These are phyloP conservation scores for Drosophila phalerata DNA, from an alignment of 2,888 invertebrate species.

Conservation along the genomic window DNA sequence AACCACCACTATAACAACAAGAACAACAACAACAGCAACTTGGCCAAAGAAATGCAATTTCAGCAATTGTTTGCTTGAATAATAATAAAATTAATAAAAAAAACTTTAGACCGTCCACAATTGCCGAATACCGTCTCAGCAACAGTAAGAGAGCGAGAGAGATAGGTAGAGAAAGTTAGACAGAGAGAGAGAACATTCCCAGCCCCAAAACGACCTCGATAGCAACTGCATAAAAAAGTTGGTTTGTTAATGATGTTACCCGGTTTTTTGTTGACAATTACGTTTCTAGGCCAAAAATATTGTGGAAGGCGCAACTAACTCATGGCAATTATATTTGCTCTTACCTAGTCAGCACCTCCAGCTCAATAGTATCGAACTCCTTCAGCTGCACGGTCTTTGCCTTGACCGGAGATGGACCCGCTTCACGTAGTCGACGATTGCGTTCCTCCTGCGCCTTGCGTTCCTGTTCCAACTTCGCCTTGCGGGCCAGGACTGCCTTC, in stretches of 20 bases:
- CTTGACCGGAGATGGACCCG: slow-evolving; percentile 69
- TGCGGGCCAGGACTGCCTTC: slow-evolving; percentile 89
- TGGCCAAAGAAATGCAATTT: slow-evolving; percentile 59
- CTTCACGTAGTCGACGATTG: slow-evolving; percentile 80
- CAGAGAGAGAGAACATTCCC: slow-evolving; percentile 15
- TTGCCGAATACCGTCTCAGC: slow-evolving; percentile 15
- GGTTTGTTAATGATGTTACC: slow-evolving; percentile 71
- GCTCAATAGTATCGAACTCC: slow-evolving; percentile 90
- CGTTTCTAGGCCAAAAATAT: slow-evolving; percentile 73
- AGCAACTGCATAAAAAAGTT: slow-evolving; percentile 42
- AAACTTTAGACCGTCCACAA: slow-evolving; percentile 5
- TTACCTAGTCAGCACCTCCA: slow-evolving; percentile 92
- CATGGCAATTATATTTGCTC: slow-evolving; percentile 15
- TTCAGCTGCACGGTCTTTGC: slow-evolving; percentile 86
- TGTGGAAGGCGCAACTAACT: slow-evolving; percentile 57
- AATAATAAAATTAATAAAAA: slow-evolving; percentile 24
- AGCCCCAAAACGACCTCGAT: slow-evolving; percentile 78
- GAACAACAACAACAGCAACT: slow-evolving; percentile 28
- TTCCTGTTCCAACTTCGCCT: slow-evolving; percentile 89
- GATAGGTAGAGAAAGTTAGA: neutral
- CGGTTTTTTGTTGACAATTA: slow-evolving; percentile 68
- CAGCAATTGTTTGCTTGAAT: slow-evolving; percentile 65
- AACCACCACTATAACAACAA: too few species aligned
- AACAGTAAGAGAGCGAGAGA: slow-evolving; percentile 1
- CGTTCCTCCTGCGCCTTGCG: slow-evolving; percentile 85